Percentiles rank a stretch among this genome's conserved stretches.
phyloP scores from a whole-genome alignment of 2,797 vertebrate genomes.

The Xyrichtys novacula region DNA sequence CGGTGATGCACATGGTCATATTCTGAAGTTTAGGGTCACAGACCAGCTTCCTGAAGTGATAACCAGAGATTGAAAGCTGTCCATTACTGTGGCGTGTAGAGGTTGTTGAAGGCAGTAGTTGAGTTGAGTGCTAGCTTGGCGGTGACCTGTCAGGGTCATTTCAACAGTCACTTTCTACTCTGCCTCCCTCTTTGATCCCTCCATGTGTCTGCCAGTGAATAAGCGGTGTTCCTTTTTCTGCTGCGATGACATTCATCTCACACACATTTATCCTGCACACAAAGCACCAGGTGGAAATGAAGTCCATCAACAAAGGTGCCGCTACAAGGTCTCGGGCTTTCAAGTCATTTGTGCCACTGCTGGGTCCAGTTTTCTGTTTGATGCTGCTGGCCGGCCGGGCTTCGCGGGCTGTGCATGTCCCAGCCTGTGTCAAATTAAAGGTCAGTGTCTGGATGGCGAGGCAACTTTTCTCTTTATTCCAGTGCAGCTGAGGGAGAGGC shows the following conservation, averaged over 20 bases:
- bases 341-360: constrained; percentile 50
- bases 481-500: constrained; percentile 69
- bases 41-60: not conserved
- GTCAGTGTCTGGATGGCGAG: constrained; percentile 79
- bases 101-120: constrained; percentile 15
- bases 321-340: constrained; percentile 60
- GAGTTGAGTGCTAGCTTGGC: constrained; percentile 12
- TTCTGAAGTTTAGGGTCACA: not conserved
- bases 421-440: constrained; percentile 80
- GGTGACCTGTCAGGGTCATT: constrained; percentile 19
- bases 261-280: constrained; percentile 42
- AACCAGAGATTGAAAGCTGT: not conserved
- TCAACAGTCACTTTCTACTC: constrained; percentile 25
- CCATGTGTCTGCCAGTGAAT: constrained; percentile 21
- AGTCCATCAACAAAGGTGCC: constrained; percentile 58
- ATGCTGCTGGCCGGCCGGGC: constrained; percentile 55
- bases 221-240: constrained; percentile 4
- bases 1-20: not conserved
- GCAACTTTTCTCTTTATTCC: constrained; percentile 75
- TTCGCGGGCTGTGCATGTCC: constrained; percentile 51
- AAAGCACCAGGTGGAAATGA: constrained; percentile 64
- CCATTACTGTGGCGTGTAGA: too few relatives aligned
- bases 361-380: constrained; percentile 59
- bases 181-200: constrained; percentile 33
- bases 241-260: constrained; percentile 40